Conservation (phyloP, 92 coral and sea anemone genomes). For the Zoanthus solanderi region DNA sequence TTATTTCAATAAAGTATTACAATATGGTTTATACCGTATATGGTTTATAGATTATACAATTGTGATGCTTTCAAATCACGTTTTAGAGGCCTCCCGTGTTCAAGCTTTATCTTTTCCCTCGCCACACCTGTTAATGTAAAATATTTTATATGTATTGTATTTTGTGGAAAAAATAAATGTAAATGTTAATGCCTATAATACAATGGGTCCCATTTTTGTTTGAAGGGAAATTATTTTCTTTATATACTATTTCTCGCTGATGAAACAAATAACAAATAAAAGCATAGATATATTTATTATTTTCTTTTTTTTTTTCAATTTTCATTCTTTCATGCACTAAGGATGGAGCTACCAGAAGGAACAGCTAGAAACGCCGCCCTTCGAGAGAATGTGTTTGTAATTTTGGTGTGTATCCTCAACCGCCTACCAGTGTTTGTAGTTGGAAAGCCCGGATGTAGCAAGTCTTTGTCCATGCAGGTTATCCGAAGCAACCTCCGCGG, state of each 20-base stretch:
- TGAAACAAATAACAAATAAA: no score
- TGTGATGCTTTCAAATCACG: no score
- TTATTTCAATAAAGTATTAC: no score
- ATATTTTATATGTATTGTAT: no score
- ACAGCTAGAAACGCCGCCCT: slow-evolving; percentile 61
- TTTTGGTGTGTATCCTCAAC: slow-evolving; percentile 54
- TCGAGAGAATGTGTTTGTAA: slow-evolving; percentile 61
- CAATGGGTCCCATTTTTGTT: not conserved
- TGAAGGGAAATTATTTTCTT: not conserved
- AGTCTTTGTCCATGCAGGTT: slow-evolving; percentile 52
- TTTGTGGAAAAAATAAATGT: no score
- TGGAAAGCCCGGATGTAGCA: slow-evolving; percentile 66
- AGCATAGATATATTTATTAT: not conserved
- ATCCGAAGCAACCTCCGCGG: slow-evolving; percentile 54
- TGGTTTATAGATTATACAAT: no score
- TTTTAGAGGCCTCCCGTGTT: no score
- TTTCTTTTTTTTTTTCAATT: not conserved
- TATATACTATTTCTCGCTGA: not conserved
- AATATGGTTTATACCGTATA: no score
- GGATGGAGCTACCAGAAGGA: slow-evolving; percentile 60
- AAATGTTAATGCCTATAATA: no score
- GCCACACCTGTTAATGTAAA: no score
- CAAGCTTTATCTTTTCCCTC: no score
- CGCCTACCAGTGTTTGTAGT: slow-evolving; percentile 61
- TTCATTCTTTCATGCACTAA: not conserved